Percentiles rank a stretch among this genome's conserved stretches.
Evolutionary conservation across 2,888 invertebrate species (phyloP).

Genomic region (Branchinecta sandiegonensis): DNA sequence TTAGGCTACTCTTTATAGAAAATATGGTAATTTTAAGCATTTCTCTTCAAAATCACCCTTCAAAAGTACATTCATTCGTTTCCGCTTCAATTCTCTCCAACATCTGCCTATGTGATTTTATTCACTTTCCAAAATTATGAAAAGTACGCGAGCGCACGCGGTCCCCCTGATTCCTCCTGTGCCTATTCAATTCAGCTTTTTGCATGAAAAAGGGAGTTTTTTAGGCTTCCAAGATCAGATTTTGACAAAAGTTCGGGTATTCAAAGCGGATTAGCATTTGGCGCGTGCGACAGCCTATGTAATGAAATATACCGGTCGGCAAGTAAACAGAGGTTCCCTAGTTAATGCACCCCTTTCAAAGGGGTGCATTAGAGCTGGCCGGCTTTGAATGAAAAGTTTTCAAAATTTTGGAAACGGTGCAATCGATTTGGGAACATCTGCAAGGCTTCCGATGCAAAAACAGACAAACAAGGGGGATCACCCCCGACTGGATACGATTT

Average conservation of each 20-base stretch:
- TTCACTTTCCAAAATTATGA: constrained; percentile 5
- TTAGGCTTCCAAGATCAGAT: not conserved
- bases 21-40: no score
- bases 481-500: no score
- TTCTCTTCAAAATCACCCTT: constrained; percentile 12
- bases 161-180: not conserved
- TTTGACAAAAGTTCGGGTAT: constrained; percentile 4
- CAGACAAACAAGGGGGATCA: no score
- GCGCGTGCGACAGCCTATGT: constrained; percentile 12
- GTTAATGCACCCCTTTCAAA: constrained; percentile 12
- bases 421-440: constrained; percentile 1
- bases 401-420: constrained; percentile 12
- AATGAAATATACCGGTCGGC: not conserved
- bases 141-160: not conserved
- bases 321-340: constrained; percentile 13
- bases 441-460: not conserved
- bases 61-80: constrained; percentile 8
- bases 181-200: not conserved
- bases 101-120: constrained; percentile 1
- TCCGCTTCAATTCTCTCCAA: constrained; percentile 13
- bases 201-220: constrained; percentile 12
- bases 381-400: not conserved
- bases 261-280: constrained; percentile 8
- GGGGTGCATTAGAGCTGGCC: constrained; percentile 12
- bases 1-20: no score